A percentile compares a stretch with the other conserved stretches of the same genome.
Evolutionary conservation across 2,888 invertebrate genomes (phyloP).

Genomic region (Metopia argyrocephala): DNA sequence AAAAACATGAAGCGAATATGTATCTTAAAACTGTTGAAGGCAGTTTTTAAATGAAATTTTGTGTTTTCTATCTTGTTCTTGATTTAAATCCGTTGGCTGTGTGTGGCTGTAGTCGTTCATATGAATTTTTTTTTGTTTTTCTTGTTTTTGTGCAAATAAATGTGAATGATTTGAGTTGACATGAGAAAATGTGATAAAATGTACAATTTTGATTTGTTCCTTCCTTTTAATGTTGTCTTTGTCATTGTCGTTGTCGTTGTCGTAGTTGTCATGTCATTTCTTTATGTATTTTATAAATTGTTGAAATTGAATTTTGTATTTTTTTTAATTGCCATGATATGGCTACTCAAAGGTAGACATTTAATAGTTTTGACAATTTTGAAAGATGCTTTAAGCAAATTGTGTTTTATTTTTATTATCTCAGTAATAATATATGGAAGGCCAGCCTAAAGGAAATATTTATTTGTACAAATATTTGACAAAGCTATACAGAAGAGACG

Average conservation of each 20-base stretch:
- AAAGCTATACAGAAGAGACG: no score
- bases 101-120: no score
- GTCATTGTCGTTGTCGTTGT: background rate
- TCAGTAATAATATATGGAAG: background rate
- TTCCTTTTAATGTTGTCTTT: background rate
- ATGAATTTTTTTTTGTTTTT: no score
- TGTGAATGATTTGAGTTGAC: conserved; percentile 7
- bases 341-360: background rate
- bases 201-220: conserved; percentile 38
- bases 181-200: conserved; percentile 19
- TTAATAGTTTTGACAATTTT: background rate
- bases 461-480: no score
- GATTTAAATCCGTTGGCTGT: no score
- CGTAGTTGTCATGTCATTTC: background rate
- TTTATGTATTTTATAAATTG: background rate
- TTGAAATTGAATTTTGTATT: conserved; percentile 2
- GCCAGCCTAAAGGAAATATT: no score
- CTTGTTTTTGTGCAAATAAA: background rate
- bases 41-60: background rate
- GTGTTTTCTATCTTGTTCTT: no score
- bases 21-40: no score
- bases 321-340: background rate
- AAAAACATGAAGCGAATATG: no score
- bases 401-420: background rate
- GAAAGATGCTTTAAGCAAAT: background rate